Evolutionary conservation across 2,888 invertebrate species (phyloP), one percentile per base, ranked within the genome.

Genomic region (Drosophila histrio): DNA sequence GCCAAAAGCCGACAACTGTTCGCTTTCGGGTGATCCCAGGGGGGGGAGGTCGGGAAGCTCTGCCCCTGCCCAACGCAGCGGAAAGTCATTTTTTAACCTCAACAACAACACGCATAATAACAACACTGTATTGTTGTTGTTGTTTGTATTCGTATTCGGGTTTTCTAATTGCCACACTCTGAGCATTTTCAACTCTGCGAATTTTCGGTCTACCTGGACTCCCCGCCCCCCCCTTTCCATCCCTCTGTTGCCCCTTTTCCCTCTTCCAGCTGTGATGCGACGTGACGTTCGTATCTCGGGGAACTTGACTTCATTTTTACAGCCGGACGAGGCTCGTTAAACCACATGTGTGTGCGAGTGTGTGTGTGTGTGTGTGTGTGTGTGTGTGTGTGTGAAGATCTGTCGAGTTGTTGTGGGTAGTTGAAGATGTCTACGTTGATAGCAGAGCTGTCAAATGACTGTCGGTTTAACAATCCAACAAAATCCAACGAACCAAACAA

Each of bases 31-130:
- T 44, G 11, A 4, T 7, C 5, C 8, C 17, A 5, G 26, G 26
- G 6, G 8, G 17, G 11, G 46, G n/a, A 3, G 1, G 2, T 7
- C 17, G 24, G 24, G 38, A 17, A 30, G 28, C 54, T 41, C 53
- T 43, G 46, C 61, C 67, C 60, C 76, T 81, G 72, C 58, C 74
- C 82, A 83, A 69, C 85, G 84, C 79, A 83, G 82, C 82, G 82
- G 85, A 83, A 83, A 83, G 82, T 82, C 72, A 82, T 82, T 82
- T 83, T 69, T 72, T 41, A 72, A 58, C 54, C 60, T 41, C 39
- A 54, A 28, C 30, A 59, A 13, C 21, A 47, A 38, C 47, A 17
- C 32, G 38, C 58, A 49, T 6, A 13, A n/a, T 13, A 22, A 49
- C 13, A 21, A 22, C 8, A 19, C 8, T 44, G 11, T 52, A 9